Base-by-base conservation (phyloP, 2,113 vertebrate species). In the Lophochroa leadbeateri region DNA sequence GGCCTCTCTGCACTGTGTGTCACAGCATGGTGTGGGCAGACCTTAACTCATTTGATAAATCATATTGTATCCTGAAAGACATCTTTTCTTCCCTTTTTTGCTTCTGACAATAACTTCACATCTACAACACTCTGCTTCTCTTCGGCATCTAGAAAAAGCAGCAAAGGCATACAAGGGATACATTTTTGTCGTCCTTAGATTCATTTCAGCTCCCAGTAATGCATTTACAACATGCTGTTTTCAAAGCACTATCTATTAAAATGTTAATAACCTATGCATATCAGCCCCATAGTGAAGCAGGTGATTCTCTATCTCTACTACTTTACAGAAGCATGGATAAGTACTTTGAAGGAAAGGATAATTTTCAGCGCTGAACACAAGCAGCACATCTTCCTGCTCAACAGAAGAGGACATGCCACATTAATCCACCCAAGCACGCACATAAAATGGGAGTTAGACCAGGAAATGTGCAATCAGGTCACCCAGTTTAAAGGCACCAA, bases 201-300 rank as follows among this genome's bases (percentile, higher is more conserved):
- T 94, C 13, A 86, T 81, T 77, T 75, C 58, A 88, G 39, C 69
- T 93, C 67, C 68, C 63, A 90, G 83, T 57, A 88, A 92, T 78
- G 64, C 57, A 47, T 86, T 86, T 95, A 81, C 33, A 82, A 71
- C 87, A 70, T 58, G 55, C 71, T 93, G 65, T 81, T 92, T 90
- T 92, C 90, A 93, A 88, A 81, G 68, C 46, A 43, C 18, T 67
- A 15, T 19, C 67, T 88, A 75, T 86, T 94, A 74, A 94, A 94
- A 90, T 78, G 93, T 88, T 92, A 86, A 96, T 74, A 82, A 81
- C n/a, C 21, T 53, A 15, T 46, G 88, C 10, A 24, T 87, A 60
- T 93, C 64, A 78, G 65, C 35, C 43, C 68, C 52, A 50, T 12
- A 24, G 67, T n/a, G 28, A 76, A 76, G 16, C 37, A 75, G 72